These are phyloP conservation scores for Lepidocolaptes lacrymiger DNA, from an alignment of 2,797 vertebrate species.

Conservation along the genomic window DNA sequence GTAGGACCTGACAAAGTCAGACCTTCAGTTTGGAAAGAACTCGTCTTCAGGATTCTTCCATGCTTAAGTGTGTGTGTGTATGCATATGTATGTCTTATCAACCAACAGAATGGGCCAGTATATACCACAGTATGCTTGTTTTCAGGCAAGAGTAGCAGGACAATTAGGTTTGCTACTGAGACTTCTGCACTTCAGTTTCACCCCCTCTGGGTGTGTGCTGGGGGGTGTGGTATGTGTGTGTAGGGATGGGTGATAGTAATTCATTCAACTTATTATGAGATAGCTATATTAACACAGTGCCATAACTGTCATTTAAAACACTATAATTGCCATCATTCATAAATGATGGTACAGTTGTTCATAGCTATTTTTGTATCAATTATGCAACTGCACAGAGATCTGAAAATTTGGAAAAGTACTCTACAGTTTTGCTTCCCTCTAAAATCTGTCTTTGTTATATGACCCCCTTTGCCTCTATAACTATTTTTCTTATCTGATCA, in stretches of 20 bases:
- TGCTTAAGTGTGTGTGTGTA: background rate
- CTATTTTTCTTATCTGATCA: background rate
- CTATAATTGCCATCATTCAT: background rate
- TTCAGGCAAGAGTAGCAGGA: background rate
- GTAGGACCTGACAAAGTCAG: background rate
- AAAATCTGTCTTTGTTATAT: background rate
- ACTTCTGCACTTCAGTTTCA: background rate
- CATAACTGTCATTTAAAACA: background rate
- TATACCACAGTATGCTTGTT: background rate
- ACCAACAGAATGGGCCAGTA: slow-evolving; percentile 35
- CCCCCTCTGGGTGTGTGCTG: background rate
- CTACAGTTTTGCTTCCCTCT: background rate
- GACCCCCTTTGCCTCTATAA: background rate
- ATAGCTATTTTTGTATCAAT: slow-evolving; percentile 3
- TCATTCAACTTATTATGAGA: background rate
- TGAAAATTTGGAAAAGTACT: background rate
- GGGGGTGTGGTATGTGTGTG: background rate
- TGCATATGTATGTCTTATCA: background rate
- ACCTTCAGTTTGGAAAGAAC: background rate
- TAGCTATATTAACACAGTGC: background rate
- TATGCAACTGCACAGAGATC: background rate
- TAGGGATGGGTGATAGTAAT: background rate
- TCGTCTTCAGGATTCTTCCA: background rate
- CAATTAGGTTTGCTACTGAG: slow-evolving; percentile 9
- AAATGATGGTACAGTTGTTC: background rate